Evolutionary conservation across 2,113 vertebrate species (phyloP), one percentile per base, ranked within the genome.

Genomic region (Oreochromis spilurus): DNA sequence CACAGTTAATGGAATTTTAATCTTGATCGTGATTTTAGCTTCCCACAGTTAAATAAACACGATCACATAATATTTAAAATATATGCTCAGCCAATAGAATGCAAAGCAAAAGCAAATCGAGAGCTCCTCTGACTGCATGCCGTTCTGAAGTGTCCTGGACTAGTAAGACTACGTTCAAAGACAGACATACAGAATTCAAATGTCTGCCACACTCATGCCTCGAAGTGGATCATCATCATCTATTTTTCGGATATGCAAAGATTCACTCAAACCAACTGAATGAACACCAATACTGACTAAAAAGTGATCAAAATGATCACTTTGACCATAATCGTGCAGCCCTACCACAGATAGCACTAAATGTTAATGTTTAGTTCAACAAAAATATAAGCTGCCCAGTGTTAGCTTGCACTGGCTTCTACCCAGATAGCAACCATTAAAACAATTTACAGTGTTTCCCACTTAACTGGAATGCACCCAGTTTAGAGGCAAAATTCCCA

Each of bases 211-310:
- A 65, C 31, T 65, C 60, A 36, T n/a, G 5, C 31, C 60, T 65
- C 17, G 2, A n/a, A 36, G 60, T 65, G 31, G 1, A 60, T 60
- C 57, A 17, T 34, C 29, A 65, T 65, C 60, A 65, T 65, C 60
- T 10, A 36, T 65, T 65, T 36, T n/a, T 65, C 2, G 0, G 0
- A 62, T 4, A 26, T 26, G 26, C 16, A 62, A 11, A 17, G 58
- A 34, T 62, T 34, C 58, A 62, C 29, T 34, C 58, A 62, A 34
- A 34, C 58, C 58, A 62, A 19, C 29, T 34, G 58, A 62, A 34
- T 6, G 0, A 34, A 62, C 58, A 62, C 29, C 1, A 60, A 34
- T 19, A 60, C 14, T 34, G 14, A 60, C 5, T 1, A 34, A 60
- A 2, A 60, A 60, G 3, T 58, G 55, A 34, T 31, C 26, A 31